phyloP scores from a whole-genome alignment of 92 coral and sea anemone species.

The Umimayanthus chanpuru region DNA sequence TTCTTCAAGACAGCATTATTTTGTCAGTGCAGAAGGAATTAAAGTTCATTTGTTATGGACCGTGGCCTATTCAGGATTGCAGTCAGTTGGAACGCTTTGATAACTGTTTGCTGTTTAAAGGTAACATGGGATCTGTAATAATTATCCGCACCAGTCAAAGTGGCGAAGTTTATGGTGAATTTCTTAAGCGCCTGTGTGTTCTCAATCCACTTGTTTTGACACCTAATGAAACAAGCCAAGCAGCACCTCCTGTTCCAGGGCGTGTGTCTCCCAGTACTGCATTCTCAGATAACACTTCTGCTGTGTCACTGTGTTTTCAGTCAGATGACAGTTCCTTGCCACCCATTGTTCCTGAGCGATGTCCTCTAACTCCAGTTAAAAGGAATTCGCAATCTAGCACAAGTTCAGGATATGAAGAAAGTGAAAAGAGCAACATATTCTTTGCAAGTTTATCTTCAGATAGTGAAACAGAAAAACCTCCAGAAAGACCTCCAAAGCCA shows the following conservation, averaged over 20 bases:
- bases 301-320: neutral
- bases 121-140: neutral
- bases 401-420: neutral
- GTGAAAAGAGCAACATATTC: neutral
- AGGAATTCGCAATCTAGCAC: slow-evolving; percentile 5
- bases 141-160: slow-evolving; percentile 17
- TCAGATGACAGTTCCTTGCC: slow-evolving; percentile 3
- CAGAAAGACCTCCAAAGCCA: slow-evolving; percentile 24
- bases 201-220: neutral
- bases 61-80: slow-evolving; percentile 33
- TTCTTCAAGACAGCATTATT: slow-evolving; percentile 14
- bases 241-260: slow-evolving; percentile 13
- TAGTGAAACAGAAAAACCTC: slow-evolving; percentile 36
- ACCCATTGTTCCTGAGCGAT: slow-evolving; percentile 32
- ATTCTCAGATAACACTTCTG: neutral
- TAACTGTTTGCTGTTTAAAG: slow-evolving; percentile 18
- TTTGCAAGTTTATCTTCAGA: neutral
- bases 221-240: neutral
- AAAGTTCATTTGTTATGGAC: slow-evolving; percentile 14
- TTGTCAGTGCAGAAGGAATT: slow-evolving; percentile 12
- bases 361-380: slow-evolving; percentile 2
- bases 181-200: slow-evolving; percentile 24
- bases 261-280: neutral
- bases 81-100: slow-evolving; percentile 26
- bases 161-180: slow-evolving; percentile 4